A percentile compares a stretch with the other conserved stretches of the same genome.
Conservation (phyloP, 2,797 vertebrate species). For the Lycodopsis pacificus region DNA sequence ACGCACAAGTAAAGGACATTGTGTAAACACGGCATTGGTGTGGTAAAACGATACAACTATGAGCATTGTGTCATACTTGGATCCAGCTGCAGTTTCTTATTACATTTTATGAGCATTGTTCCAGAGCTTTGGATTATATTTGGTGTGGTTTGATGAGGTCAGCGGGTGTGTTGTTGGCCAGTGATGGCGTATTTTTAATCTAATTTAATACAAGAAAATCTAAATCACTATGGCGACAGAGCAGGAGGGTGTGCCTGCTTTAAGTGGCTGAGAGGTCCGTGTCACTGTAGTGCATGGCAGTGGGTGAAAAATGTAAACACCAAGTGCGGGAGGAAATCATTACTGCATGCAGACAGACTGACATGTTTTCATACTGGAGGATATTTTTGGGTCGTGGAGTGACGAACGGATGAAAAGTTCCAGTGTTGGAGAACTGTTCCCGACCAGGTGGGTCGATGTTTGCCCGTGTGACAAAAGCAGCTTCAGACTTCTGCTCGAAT, state of each 20-base stretch:
- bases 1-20: constrained; percentile 24
- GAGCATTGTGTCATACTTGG: constrained; percentile 31
- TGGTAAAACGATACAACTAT: constrained; percentile 25
- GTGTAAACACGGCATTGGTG: constrained; percentile 33
- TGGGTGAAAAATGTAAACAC: constrained; percentile 45
- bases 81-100: constrained; percentile 54
- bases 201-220: constrained; percentile 29
- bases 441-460: constrained; percentile 21
- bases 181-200: constrained; percentile 37
- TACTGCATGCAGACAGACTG: constrained; percentile 26
- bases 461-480: constrained; percentile 16
- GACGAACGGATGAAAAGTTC: constrained; percentile 34
- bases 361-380: constrained; percentile 42
- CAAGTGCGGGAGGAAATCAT: constrained; percentile 39
- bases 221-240: constrained; percentile 13
- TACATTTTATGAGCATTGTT: constrained; percentile 26
- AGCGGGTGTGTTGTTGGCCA: constrained; percentile 45
- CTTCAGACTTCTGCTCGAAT: constrained; percentile 2
- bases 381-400: constrained; percentile 6
- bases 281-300: constrained; percentile 19
- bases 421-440: constrained; percentile 18
- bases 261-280: constrained; percentile 11
- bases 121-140: constrained; percentile 45
- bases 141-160: constrained; percentile 62
- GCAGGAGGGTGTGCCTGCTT: constrained; percentile 32